Evolutionary conservation across 1,140 invertebrate species (phyloP), one percentile per base, ranked within the genome.

Genomic region (Trichonephila clavipes): DNA sequence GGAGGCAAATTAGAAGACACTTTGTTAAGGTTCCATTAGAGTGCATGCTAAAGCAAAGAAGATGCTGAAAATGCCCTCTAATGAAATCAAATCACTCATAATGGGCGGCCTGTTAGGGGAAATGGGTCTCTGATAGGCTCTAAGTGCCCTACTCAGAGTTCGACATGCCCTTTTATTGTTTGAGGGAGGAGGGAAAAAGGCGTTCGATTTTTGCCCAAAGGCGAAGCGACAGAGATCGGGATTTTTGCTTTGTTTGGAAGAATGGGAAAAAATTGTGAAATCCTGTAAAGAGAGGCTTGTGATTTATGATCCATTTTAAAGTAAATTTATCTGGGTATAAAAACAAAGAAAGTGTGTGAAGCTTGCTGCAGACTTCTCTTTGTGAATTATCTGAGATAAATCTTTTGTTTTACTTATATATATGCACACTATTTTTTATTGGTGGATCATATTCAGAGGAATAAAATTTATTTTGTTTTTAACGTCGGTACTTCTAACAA

Each of bases 51-150:
- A n/a, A 40, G 87, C 64, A 59, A 81, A 51, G n/a, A 90, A 90
- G 69, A 89, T 72, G 87, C 87, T 69, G 24, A 82, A 77, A 61
- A 90, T 61, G 88, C 88, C 58, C 21, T 51, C n/a, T 90, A 90
- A 90, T 90, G 69, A 90, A 90, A 90, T 90, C 88, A 90, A 90
- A 90, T 81, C 88, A 66, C 62, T 90, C 58, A 40, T 90, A 90
- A 90, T 90, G 88, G 88, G 88, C 72, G 88, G 72, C 88, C 40
- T 90, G 88, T 90, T 90, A 90, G 69, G 12, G 51, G n/a, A 90
- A 90, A 90, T 81, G 88, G 88, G 88, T 59, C 44, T 19, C n/a
- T 51, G 88, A 90, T 90, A 81, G 88, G 69, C 28, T 81, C 72
- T 90, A 81, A 90, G 88, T 90, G 88, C 88, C 69, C 72, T 59